phyloP scores from a whole-genome alignment of 2,113 vertebrate genomes.

The Leucopsar rothschildi region DNA sequence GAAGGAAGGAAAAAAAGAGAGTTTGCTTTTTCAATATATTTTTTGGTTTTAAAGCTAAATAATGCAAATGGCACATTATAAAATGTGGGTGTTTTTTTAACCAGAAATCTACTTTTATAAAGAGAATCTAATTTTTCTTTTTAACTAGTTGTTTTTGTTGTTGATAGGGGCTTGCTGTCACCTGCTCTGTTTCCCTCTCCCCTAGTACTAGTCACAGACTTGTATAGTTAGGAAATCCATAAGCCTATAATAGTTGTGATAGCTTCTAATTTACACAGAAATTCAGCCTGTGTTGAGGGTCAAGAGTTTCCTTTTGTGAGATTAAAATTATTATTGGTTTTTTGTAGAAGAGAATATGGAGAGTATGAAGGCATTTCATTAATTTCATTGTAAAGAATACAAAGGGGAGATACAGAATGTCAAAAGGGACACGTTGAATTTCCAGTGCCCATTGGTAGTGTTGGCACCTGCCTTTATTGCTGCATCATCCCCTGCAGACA shows the following conservation, averaged over 20 bases:
- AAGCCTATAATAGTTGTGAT: neutral
- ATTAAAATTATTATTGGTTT: neutral
- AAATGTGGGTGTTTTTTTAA: rapidly evolving
- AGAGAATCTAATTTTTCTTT: neutral
- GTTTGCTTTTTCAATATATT: neutral
- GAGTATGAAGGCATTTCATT: neutral
- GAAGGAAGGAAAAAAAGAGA: neutral
- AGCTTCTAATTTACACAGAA: neutral
- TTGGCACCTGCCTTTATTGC: neutral
- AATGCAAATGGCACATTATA: neutral
- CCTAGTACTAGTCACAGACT: neutral
- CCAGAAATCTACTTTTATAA: neutral
- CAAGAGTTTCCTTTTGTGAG: neutral
- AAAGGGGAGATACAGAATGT: neutral
- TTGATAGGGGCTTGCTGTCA: neutral
- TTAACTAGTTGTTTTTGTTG: neutral
- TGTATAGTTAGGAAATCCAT: neutral
- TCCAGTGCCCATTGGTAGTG: neutral
- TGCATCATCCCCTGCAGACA: neutral
- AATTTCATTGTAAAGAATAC: neutral
- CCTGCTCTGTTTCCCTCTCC: neutral
- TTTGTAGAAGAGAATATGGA: neutral
- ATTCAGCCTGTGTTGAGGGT: neutral
- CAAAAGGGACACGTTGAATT: neutral
- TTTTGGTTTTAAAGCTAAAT: neutral